These are phyloP conservation scores for Ceyx erithaca DNA, from an alignment of 2,797 vertebrate species.

Conservation along the genomic window DNA sequence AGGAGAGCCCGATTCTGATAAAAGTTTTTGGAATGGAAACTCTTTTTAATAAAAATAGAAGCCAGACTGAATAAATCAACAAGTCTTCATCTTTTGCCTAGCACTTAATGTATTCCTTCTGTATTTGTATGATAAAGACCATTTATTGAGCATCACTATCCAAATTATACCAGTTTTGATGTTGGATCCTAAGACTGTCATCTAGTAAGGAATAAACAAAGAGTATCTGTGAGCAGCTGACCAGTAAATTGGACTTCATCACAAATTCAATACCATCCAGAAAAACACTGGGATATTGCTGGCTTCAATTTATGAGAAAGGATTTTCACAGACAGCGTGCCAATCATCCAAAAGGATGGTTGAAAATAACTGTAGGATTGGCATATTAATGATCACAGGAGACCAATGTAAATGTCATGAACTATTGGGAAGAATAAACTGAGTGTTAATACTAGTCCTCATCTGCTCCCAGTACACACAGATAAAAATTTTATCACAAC, in stretches of 20 bases:
- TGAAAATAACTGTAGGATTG: conserved; percentile 60
- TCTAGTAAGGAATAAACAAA: conserved; percentile 53
- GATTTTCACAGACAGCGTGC: conserved; percentile 53
- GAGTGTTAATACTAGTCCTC: conserved; percentile 36
- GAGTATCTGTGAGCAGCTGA: conserved; percentile 40
- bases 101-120: conserved; percentile 46
- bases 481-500: conserved; percentile 78
- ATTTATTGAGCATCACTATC: conserved; percentile 52
- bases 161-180: conserved; percentile 36
- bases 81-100: neutral
- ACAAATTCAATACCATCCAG: conserved; percentile 19
- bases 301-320: conserved; percentile 46
- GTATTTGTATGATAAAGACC: conserved; percentile 63
- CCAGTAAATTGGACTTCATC: conserved; percentile 51
- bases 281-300: conserved; percentile 25
- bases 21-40: conserved; percentile 4
- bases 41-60: neutral
- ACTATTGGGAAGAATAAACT: conserved; percentile 71
- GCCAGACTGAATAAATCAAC: neutral
- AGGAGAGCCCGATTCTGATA: neutral
- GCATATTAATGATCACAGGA: conserved; percentile 70
- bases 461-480: conserved; percentile 55
- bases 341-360: conserved; percentile 56
- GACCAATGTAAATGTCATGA: conserved; percentile 71
- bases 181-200: conserved; percentile 35